Conservation (phyloP, 35 echinoderm and acorn worm genomes). For the Strongylocentrotus purpuratus region DNA sequence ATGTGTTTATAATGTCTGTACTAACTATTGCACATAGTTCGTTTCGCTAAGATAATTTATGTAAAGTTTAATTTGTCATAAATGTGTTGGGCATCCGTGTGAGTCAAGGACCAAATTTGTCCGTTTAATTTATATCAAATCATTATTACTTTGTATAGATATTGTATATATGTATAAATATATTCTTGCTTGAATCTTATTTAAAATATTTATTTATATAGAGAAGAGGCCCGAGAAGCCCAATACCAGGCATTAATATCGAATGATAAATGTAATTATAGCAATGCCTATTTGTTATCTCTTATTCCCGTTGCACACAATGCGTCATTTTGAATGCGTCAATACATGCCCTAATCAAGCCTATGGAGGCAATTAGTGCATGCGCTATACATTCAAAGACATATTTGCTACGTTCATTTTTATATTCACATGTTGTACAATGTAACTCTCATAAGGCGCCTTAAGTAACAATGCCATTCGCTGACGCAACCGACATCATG, state of each 20-base stretch:
- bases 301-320: background rate
- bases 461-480: too few relatives aligned
- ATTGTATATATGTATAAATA: slow-evolving; percentile 14
- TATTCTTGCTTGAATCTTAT: slow-evolving; percentile 11
- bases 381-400: too few relatives aligned
- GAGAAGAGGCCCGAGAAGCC: background rate
- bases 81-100: background rate
- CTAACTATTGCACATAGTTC: slow-evolving; percentile 2
- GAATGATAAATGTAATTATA: slow-evolving; percentile 10
- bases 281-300: background rate
- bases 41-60: background rate
- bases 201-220: slow-evolving; percentile 21
- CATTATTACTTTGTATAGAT: background rate
- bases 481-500: too few relatives aligned
- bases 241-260: background rate
- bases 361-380: too few relatives aligned
- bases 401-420: too few relatives aligned
- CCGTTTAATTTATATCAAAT: background rate
- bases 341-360: too few relatives aligned
- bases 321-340: too few relatives aligned
- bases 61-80: background rate
- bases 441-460: too few relatives aligned
- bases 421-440: too few relatives aligned
- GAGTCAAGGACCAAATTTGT: background rate
- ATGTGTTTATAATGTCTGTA: slow-evolving; percentile 2